phyloP scores from a whole-genome alignment of 1,140 invertebrate genomes.

The Araneus ventricosus region DNA sequence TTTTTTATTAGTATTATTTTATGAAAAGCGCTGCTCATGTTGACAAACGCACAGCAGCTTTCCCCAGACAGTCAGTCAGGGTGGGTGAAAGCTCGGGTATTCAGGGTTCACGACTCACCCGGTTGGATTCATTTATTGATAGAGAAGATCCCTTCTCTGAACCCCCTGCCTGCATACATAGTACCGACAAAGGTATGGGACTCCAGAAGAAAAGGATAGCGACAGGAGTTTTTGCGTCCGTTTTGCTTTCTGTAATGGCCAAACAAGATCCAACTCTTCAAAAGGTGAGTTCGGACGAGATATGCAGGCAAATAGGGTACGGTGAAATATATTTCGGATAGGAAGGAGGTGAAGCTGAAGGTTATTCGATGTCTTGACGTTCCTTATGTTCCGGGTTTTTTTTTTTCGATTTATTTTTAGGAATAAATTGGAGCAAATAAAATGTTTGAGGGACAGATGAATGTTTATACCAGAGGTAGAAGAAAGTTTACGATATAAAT shows the following conservation, averaged over 20 bases:
- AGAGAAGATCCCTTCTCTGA: slow-evolving; percentile 27
- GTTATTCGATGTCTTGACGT: not conserved
- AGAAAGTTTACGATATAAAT: too few relatives aligned
- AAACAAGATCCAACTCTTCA: slow-evolving; percentile 58
- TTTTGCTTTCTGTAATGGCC: slow-evolving; percentile 57
- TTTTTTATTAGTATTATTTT: slow-evolving; percentile 50
- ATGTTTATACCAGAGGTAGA: not conserved
- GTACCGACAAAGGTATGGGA: not conserved
- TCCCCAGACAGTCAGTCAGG: slow-evolving; percentile 36
- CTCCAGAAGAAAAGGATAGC: not conserved
- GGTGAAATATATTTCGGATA: slow-evolving; percentile 27
- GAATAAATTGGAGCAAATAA: not conserved
- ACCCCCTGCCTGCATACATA: not conserved
- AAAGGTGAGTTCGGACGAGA: slow-evolving; percentile 35
- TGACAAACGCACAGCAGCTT: slow-evolving; percentile 52
- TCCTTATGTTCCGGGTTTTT: not conserved
- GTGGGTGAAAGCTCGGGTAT: slow-evolving; percentile 20
- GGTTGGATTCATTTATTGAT: slow-evolving; percentile 69
- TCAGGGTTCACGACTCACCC: slow-evolving; percentile 29
- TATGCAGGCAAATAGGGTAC: slow-evolving; percentile 47
- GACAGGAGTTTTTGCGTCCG: slow-evolving; percentile 26
- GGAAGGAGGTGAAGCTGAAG: slow-evolving; percentile 2
- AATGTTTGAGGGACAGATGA: not conserved
- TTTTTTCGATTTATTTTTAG: not conserved
- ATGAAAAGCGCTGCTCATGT: slow-evolving; percentile 56